Percentiles rank a stretch among this genome's conserved stretches.
Evolutionary conservation across 2,113 vertebrate genomes (phyloP).

Genomic region (Dinomys branickii): DNA sequence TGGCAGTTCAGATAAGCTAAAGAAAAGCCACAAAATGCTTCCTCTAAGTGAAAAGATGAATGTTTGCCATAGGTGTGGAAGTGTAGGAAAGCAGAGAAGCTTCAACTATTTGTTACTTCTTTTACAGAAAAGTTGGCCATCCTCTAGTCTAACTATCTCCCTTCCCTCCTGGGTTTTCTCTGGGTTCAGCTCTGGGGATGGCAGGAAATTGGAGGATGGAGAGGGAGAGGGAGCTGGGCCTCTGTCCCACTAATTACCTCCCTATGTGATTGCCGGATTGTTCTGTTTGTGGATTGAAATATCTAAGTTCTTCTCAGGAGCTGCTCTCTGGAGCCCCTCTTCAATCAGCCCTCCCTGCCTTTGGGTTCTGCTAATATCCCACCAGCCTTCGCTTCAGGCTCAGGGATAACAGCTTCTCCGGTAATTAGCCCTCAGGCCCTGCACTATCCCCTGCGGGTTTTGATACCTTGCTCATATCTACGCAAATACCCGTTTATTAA

Average conservation of each 20-base stretch:
- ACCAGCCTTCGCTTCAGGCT: neutral
- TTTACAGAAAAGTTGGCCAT: neutral
- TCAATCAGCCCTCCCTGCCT: neutral
- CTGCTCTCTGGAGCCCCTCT: neutral
- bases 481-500: conserved; percentile 7
- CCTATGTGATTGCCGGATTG: neutral
- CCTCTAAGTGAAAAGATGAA: neutral
- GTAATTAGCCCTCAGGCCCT: neutral
- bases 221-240: neutral
- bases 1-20: neutral
- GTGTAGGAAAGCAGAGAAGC: neutral
- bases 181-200: neutral
- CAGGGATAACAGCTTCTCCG: neutral
- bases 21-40: neutral
- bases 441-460: neutral
- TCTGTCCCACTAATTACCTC: neutral
- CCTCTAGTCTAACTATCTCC: neutral
- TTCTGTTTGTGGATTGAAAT: neutral
- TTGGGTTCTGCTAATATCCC: neutral
- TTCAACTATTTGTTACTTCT: neutral
- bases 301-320: neutral
- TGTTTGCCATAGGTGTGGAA: neutral
- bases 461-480: neutral
- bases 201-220: neutral
- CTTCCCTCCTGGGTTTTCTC: neutral